phyloP scores from a whole-genome alignment of 2,113 vertebrate genomes.

The Xiphorhynchus elegans region DNA sequence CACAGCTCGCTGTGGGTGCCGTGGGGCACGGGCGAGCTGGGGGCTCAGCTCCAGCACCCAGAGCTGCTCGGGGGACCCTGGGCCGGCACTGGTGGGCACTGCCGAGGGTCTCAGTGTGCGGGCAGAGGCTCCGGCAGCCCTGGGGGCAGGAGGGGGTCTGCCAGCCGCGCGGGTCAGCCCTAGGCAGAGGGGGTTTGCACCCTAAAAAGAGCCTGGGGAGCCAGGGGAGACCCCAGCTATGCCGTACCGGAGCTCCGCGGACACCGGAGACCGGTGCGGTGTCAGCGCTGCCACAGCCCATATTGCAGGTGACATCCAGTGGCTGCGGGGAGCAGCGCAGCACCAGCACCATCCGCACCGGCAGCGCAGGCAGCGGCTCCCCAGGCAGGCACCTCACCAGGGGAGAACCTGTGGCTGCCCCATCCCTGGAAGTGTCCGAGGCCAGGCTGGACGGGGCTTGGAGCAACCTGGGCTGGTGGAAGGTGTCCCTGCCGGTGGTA shows the following conservation, averaged over 20 bases:
- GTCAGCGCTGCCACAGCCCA: not conserved
- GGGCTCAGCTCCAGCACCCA: not conserved
- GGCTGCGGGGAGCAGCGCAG: constrained; percentile 12
- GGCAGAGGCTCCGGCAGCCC: not conserved
- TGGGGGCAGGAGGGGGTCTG: not conserved
- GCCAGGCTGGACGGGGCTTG: not conserved
- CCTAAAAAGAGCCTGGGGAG: not conserved
- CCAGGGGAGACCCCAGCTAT: no score
- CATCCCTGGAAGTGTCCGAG: not conserved
- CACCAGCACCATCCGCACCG: rapidly evolving
- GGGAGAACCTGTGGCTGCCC: not conserved
- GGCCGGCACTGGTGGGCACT: rapidly evolving
- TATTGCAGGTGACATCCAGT: constrained; percentile 45
- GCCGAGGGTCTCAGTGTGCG: not conserved
- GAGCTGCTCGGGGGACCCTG: not conserved
- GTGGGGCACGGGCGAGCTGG: not conserved
- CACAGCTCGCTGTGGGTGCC: not conserved
- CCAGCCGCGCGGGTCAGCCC: not conserved
- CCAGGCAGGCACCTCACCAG: not conserved
- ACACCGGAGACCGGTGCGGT: not conserved
- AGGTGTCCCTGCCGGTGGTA: not conserved
- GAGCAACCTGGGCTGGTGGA: rapidly evolving
- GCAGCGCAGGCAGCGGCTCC: rapidly evolving
- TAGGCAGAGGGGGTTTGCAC: not conserved
- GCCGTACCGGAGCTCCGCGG: not conserved